Conservation (phyloP, 2,888 invertebrate genomes). For the Onchidella celtica region DNA sequence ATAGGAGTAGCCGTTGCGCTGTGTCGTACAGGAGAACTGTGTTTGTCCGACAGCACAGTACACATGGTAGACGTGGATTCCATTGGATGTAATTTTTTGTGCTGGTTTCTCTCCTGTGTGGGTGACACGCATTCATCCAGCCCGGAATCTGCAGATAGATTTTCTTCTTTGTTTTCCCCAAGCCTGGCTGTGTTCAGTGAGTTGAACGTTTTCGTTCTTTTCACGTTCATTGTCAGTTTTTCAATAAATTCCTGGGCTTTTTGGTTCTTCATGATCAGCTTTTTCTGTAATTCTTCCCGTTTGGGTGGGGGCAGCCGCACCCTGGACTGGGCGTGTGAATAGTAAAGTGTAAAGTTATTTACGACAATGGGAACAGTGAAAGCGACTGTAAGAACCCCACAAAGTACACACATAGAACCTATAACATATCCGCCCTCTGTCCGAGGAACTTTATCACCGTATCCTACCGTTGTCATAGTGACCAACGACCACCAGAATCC, state of each 20-base stretch:
- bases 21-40: not conserved
- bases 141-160: constrained; percentile 40
- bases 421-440: constrained; percentile 75
- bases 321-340: constrained; percentile 78
- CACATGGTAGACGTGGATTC: constrained; percentile 35
- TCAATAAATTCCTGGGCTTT: constrained; percentile 69
- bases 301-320: constrained; percentile 74
- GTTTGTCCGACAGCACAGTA: constrained; percentile 34
- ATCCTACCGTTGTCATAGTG: constrained; percentile 80
- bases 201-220: constrained; percentile 37
- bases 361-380: constrained; percentile 79
- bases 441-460: constrained; percentile 76
- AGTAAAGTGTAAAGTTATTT: constrained; percentile 78
- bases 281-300: constrained; percentile 69
- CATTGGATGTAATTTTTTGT: constrained; percentile 5
- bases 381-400: constrained; percentile 78
- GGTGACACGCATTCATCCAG: constrained; percentile 12
- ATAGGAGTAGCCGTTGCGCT: constrained; percentile 35
- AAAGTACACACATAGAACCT: constrained; percentile 77
- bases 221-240: constrained; percentile 65
- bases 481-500: constrained; percentile 80
- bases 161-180: not conserved
- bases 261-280: constrained; percentile 69
- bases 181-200: constrained; percentile 10
- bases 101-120: not conserved